Base-by-base conservation (phyloP, 2,113 vertebrate genomes). In the Manacus vitellinus region DNA sequence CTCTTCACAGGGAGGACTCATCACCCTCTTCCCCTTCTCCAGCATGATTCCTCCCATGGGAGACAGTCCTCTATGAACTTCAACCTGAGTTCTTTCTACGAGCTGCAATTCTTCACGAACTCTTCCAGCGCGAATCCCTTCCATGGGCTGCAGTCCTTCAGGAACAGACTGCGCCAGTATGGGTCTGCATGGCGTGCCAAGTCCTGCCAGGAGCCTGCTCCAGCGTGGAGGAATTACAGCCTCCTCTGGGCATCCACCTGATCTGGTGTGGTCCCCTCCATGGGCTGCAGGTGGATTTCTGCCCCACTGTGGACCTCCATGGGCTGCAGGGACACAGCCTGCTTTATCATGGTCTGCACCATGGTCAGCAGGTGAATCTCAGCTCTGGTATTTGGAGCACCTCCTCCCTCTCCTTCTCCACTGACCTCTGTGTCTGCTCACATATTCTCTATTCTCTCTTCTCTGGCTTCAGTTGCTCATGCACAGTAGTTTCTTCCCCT, bases 331-430 rank as follows among this genome's bases (percentile, higher is more conserved):
- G 30, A 6, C 5, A 35, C n/a, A 24, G 22, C 33, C 56, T 35
- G 21, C 33, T 58, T n/a, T 33, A 27, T 27, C 49, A 27, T 27
- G 25, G 14, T 52, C 51, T 28, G 12, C 25, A 58, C 61, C 37
- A 59, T 1, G 8, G 54, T 8, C 35, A 49, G 56, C 14, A 24
- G 27, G 47, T 41, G 7, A 49, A 37, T 23, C 17, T 35, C 31
- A 63, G 25, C 41, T 47, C 21, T 9, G 9, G 37, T 0, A 1
- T 13, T 9, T 3, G 3, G 30, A 62, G 21, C 21, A 23, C 1
- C 0, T 41, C 16, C 55, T 76, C 59, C 25, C 21, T 12, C 4
- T 1, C 41, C 17, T n/a, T 59, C 62, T 55, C 19, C 56, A 31
- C 31, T 49, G 49, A 37, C 18, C 31, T 37, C 13, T 14, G 17